Evolutionary conservation across 2,113 vertebrate genomes (phyloP), one percentile per base, ranked within the genome.

Genomic region (Urocolius indicus): DNA sequence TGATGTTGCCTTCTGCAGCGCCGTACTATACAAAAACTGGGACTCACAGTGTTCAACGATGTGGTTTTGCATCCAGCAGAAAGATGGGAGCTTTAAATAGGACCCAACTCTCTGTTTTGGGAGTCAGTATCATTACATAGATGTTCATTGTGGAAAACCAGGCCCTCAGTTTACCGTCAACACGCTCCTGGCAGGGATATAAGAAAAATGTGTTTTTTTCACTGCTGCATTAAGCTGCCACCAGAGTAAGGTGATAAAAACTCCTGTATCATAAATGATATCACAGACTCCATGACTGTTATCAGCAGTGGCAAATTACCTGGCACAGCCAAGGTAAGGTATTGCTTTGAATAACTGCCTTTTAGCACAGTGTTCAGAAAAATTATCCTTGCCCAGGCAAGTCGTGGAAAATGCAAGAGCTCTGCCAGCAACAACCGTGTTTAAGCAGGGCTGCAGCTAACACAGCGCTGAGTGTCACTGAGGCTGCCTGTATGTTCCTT

Each of bases 281-380:
- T 84, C 68, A 27, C 59, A 71, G 55, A 16, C 79, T 86, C 72
- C 82, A 54, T 8, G 69, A 57, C 72, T 93, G 68, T 82, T 92
- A 92, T 29, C 96, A 93, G 88, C 83, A 92, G 69, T 34, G 68
- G 85, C 73, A 94, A 96, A 96, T 93, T 87, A 90, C 92, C 73
- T 62, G 73, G 87, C 93, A 86, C 76, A 86, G 91, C 79, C 75
- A 77, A 85, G 45, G 59, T 23, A 77, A 63, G 59, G 91, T n/a
- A 61, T 77, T 86, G 65, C 54, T 84, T 63, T 68, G 65, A 90
- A 90, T 65, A 94, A 79, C 63, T 61, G 36, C 21, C 75, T 95
- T 81, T 96, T 93, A 97, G 88, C 76, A n/a, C 85, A 82, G 72
- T 7, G 48, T 19, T 93, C 68, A 57, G 66, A 43, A 77, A 92